A percentile compares a stretch with the other conserved stretches of the same genome.
Evolutionary conservation across 2,888 invertebrate species (phyloP).

Genomic region (Lasioglossum zephyrum): DNA sequence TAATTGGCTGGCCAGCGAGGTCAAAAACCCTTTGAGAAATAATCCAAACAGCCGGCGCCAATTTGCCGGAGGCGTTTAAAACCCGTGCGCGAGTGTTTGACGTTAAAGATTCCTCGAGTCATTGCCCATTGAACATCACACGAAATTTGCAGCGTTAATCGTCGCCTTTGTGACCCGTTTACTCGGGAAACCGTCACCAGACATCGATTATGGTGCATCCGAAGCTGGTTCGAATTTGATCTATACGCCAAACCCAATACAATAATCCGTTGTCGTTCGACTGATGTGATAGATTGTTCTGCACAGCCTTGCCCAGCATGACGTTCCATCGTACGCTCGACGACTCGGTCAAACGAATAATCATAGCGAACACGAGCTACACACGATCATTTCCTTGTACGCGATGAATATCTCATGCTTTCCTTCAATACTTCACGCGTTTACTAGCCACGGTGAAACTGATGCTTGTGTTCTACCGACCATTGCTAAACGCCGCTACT

Average conservation of each 20-base stretch:
- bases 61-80: background rate
- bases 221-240: slow-evolving; percentile 42
- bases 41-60: background rate
- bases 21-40: background rate
- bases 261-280: slow-evolving; percentile 24
- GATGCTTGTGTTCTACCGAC: slow-evolving; percentile 18
- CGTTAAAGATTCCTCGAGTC: background rate
- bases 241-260: slow-evolving; percentile 32
- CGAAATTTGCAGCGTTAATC: background rate
- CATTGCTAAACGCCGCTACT: slow-evolving; percentile 28
- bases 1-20: background rate
- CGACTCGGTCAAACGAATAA: slow-evolving; percentile 32
- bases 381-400: slow-evolving; percentile 28
- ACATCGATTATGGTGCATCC: slow-evolving; percentile 47
- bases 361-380: slow-evolving; percentile 50
- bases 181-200: slow-evolving; percentile 36
- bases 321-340: slow-evolving; percentile 22
- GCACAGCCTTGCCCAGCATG: slow-evolving; percentile 24
- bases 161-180: slow-evolving; percentile 43
- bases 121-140: background rate
- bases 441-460: background rate
- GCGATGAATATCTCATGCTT: slow-evolving; percentile 30
- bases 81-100: background rate
- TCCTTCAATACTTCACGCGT: slow-evolving; percentile 39
- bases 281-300: slow-evolving; percentile 48